Percentiles rank a stretch among this genome's conserved stretches.
phyloP scores from a whole-genome alignment of 2,113 vertebrate genomes.

The Odobenus rosmarus region DNA sequence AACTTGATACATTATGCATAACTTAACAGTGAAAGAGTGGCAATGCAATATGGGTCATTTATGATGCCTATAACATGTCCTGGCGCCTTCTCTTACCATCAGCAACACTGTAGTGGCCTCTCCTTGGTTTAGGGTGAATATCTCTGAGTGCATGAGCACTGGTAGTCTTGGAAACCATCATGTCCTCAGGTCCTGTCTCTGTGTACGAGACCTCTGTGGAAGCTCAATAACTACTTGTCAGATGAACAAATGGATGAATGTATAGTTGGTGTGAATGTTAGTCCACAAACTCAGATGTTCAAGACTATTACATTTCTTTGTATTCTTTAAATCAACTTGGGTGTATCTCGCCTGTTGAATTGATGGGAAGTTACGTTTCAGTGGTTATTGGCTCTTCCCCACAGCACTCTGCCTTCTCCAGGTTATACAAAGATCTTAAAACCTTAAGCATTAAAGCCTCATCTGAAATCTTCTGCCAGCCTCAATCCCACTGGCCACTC shows the following conservation, averaged over 20 bases:
- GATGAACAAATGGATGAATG: not conserved
- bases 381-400: not conserved
- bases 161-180: not conserved
- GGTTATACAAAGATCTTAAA: not conserved
- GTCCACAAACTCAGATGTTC: not conserved
- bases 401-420: not conserved
- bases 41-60: not conserved
- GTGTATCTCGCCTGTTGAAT: not conserved
- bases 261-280: not conserved
- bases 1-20: not conserved
- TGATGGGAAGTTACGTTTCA: not conserved
- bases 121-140: not conserved
- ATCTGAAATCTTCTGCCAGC: not conserved
- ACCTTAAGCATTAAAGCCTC: not conserved
- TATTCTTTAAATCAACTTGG: not conserved
- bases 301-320: not conserved
- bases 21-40: not conserved
- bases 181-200: not conserved
- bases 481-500: not conserved
- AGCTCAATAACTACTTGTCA: not conserved
- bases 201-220: not conserved
- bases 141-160: not conserved
- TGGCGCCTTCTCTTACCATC: not conserved
- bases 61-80: fast-evolving
- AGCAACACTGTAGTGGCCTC: not conserved